Base-by-base conservation (phyloP, 2,113 vertebrate species). In the Sprattus sprattus region DNA sequence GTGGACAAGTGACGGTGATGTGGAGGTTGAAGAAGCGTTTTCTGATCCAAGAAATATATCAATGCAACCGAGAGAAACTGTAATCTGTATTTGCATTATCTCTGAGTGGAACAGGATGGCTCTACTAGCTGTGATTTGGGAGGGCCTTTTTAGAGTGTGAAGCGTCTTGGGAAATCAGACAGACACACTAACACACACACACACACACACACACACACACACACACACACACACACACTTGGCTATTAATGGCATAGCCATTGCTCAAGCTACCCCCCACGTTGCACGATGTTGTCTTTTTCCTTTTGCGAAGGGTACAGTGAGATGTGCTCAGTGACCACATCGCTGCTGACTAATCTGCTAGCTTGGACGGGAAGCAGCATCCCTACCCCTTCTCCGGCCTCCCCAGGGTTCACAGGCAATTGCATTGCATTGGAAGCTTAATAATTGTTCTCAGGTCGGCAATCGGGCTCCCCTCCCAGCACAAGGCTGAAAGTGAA, bases 381-480 rank as follows among this genome's bases (percentile, higher is more conserved):
- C 46, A 57, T 82, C 54, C 81, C 82, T 82, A 83, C 67, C 88
- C 50, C 78, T 87, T 87, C 45, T 92, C 89, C 89, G 91, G 85
- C 88, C 89, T 81, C 83, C 16, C 28, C 2, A 82, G 89, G 90
- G 91, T 92, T 92, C 89, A 90, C 87, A 90, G 89, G 25, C 28
- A 15, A 78, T 39, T n/a, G n/a, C n/a, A n/a, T 39, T 78, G 28
- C 10, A 39, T 28, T 3, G 13, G 25, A 16, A 11, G 13, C 28
- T 78, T 39, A 78, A 78, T 78, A 78, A 78, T 78, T 78, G 39
- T 44, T 78, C 71, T 16, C 32, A 32, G 71, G n/a, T n/a, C n/a
- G n/a, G n/a, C n/a, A n/a, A n/a, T n/a, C n/a, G n/a, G n/a, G n/a
- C n/a, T n/a, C n/a, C n/a, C n/a, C n/a, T n/a, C n/a, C n/a, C n/a